Percentiles rank a stretch among this genome's conserved stretches.
These are phyloP conservation scores for Theropithecus gelada DNA, from an alignment of 2,113 vertebrate species.

Conservation along the genomic window DNA sequence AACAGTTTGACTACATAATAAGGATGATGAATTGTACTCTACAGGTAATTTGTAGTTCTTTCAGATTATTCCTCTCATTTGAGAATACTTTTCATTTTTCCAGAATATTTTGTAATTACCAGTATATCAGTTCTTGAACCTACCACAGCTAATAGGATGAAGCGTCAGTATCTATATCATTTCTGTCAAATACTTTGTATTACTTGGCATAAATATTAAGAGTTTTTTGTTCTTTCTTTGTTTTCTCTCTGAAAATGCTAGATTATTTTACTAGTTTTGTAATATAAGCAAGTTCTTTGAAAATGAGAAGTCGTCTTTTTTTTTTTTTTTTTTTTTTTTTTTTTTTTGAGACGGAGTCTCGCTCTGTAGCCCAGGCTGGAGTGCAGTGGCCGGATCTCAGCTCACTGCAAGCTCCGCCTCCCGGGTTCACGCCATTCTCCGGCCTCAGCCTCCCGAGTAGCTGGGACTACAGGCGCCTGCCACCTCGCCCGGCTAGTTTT, in stretches of 20 bases:
- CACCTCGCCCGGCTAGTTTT: too few species aligned
- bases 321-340: too few species aligned
- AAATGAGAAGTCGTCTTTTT: constrained; percentile 36
- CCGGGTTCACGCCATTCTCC: too few species aligned
- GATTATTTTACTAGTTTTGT: constrained; percentile 41
- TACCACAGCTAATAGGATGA: neutral
- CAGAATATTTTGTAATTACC: neutral
- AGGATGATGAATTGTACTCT: constrained; percentile 99
- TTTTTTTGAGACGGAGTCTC: too few species aligned
- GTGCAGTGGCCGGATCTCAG: too few species aligned
- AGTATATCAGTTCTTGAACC: neutral
- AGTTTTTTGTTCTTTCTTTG: constrained; percentile 19
- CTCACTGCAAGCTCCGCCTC: too few species aligned
- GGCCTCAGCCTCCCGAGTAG: too few species aligned
- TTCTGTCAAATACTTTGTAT: neutral
- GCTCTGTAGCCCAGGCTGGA: too few species aligned
- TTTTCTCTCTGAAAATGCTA: constrained; percentile 26
- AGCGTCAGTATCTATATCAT: neutral
- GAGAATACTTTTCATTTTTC: neutral
- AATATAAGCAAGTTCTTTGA: constrained; percentile 25
- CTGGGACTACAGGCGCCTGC: too few species aligned
- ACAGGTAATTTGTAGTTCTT: constrained; percentile 88
- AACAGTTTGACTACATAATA: constrained; percentile 97
- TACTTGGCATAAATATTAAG: neutral
- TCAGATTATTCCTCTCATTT: constrained; percentile 19